These are phyloP conservation scores for Phymastichus coffea DNA, from an alignment of 1,140 invertebrate species.

Conservation along the genomic window DNA sequence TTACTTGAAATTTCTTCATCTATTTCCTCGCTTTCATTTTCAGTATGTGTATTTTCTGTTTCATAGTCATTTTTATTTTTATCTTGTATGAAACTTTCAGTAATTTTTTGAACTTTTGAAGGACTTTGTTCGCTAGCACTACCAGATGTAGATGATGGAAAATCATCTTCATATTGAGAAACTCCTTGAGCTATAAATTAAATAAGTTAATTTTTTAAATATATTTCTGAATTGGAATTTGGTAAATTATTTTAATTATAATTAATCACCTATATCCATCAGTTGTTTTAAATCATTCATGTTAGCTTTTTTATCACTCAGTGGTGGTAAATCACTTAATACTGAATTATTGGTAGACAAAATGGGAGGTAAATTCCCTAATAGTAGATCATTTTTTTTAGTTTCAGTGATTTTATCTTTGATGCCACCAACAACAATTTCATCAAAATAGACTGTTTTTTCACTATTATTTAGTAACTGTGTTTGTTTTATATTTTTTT, in stretches of 20 bases:
- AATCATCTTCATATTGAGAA: slow-evolving; percentile 56
- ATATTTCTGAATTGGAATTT: too few species aligned
- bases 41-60: slow-evolving; percentile 42
- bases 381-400: slow-evolving; percentile 41
- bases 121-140: slow-evolving; percentile 52
- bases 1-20: slow-evolving; percentile 50
- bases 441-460: slow-evolving; percentile 51
- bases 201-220: neutral
- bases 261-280: slow-evolving; percentile 50
- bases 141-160: slow-evolving; percentile 50
- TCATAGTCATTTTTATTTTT: slow-evolving; percentile 39
- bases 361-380: slow-evolving; percentile 48
- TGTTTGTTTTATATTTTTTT: slow-evolving; percentile 46
- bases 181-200: slow-evolving; percentile 42
- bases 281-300: slow-evolving; percentile 55
- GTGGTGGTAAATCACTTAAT: slow-evolving; percentile 48
- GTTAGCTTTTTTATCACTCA: slow-evolving; percentile 53
- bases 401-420: slow-evolving; percentile 38
- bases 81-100: slow-evolving; percentile 36
- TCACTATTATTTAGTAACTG: slow-evolving; percentile 41
- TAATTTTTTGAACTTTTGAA: slow-evolving; percentile 42
- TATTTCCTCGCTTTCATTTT: slow-evolving; percentile 52
- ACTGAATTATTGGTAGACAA: slow-evolving; percentile 48
- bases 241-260: neutral
- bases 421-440: slow-evolving; percentile 51